Evolutionary conservation across 2,113 vertebrate genomes (phyloP).

Genomic region (Nyctereutes procyonoides): DNA sequence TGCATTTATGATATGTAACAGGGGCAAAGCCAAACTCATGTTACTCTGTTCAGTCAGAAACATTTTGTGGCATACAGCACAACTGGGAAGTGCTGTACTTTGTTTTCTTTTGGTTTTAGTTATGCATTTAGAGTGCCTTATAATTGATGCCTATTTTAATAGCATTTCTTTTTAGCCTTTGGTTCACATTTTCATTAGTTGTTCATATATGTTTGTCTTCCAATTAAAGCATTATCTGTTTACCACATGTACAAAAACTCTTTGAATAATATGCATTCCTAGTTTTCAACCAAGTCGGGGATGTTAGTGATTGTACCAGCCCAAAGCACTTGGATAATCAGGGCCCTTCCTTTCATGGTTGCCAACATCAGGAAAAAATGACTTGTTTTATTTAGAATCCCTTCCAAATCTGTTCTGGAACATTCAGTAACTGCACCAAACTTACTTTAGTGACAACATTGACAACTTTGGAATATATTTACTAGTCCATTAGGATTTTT

Average conservation of each 20-base stretch:
- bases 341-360: slow-evolving; percentile 81
- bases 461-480: slow-evolving; percentile 39
- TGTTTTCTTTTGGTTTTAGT: slow-evolving; percentile 87
- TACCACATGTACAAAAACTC: slow-evolving; percentile 86
- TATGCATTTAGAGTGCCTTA: slow-evolving; percentile 99
- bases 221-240: slow-evolving; percentile 85
- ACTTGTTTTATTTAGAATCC: slow-evolving; percentile 70
- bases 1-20: slow-evolving; percentile 90
- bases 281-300: slow-evolving; percentile 84
- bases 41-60: slow-evolving; percentile 89
- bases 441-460: slow-evolving; percentile 34
- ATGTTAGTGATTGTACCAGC: slow-evolving; percentile 85
- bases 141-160: slow-evolving; percentile 99
- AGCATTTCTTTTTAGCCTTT: slow-evolving; percentile 93
- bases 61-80: slow-evolving; percentile 86
- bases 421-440: slow-evolving; percentile 75
- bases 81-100: slow-evolving; percentile 86
- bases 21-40: slow-evolving; percentile 93
- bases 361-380: slow-evolving; percentile 69
- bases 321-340: slow-evolving; percentile 86
- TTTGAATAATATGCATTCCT: slow-evolving; percentile 88
- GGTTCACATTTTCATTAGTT: slow-evolving; percentile 89
- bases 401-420: slow-evolving; percentile 72
- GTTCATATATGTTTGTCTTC: slow-evolving; percentile 88
- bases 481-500: slow-evolving; percentile 70